Evolutionary conservation across 2,888 invertebrate species (phyloP).

Genomic region (Chymomyza fuscimana): DNA sequence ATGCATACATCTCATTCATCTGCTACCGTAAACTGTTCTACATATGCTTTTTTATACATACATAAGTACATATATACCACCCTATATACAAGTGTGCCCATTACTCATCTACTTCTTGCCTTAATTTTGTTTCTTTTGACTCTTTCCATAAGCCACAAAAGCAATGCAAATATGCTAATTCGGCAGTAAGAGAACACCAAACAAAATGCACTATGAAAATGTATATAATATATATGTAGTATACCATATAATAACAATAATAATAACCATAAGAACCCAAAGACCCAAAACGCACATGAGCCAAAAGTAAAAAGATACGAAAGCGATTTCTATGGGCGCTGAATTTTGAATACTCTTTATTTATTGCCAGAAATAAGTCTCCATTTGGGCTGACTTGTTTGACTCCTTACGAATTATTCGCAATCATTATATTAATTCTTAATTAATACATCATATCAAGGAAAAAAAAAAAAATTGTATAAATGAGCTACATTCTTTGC

Average conservation of each 20-base stretch:
- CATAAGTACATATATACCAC: background rate
- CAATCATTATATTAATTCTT: no score
- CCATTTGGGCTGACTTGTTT: no score
- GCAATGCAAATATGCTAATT: slow-evolving; percentile 49
- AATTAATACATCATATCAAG: no score
- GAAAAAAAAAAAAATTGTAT: no score
- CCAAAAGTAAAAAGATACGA: slow-evolving; percentile 29
- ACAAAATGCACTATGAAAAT: slow-evolving; percentile 29
- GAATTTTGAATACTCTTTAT: background rate
- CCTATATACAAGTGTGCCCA: slow-evolving; percentile 50
- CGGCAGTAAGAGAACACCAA: slow-evolving; percentile 58
- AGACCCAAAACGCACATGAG: slow-evolving; percentile 24
- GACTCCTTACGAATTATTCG: no score
- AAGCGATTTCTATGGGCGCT: background rate
- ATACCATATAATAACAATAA: slow-evolving; percentile 22
- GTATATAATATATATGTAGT: background rate
- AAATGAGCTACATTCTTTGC: no score
- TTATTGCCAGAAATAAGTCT: no score
- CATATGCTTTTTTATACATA: background rate
- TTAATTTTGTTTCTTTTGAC: slow-evolving; percentile 26
- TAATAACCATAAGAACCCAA: slow-evolving; percentile 28
- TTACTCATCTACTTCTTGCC: slow-evolving; percentile 57
- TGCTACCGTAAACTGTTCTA: background rate
- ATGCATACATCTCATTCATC: background rate
- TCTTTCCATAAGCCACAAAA: slow-evolving; percentile 55